phyloP scores from a whole-genome alignment of 1,140 invertebrate genomes.

The Apolygus lucorum region DNA sequence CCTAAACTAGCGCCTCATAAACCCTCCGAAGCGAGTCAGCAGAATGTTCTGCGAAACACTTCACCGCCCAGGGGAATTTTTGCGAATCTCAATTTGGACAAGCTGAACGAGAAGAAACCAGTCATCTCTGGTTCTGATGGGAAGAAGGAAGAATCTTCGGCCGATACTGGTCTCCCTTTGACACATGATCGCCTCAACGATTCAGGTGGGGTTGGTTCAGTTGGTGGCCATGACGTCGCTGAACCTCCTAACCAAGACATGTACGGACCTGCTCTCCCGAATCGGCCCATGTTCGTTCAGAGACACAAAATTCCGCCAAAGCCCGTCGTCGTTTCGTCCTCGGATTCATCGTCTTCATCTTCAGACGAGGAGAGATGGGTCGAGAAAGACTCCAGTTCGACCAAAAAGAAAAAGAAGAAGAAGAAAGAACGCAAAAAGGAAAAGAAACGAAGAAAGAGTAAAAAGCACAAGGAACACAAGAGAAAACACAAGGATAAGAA shows the following conservation, averaged over 20 bases:
- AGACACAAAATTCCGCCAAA: slow-evolving; percentile 19
- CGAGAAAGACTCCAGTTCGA: slow-evolving; percentile 39
- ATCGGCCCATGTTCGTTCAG: slow-evolving; percentile 34
- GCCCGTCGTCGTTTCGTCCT: slow-evolving; percentile 32
- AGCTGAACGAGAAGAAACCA: slow-evolving; percentile 26
- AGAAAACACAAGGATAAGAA: slow-evolving; percentile 29
- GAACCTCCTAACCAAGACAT: slow-evolving; percentile 7
- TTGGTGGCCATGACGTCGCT: slow-evolving; percentile 17
- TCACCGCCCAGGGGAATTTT: slow-evolving; percentile 65
- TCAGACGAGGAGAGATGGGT: slow-evolving; percentile 39
- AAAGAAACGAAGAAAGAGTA: slow-evolving; percentile 37
- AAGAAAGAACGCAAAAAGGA: slow-evolving; percentile 35
- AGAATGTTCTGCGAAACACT: slow-evolving; percentile 49
- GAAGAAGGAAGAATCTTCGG: slow-evolving; percentile 21
- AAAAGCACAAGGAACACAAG: slow-evolving; percentile 35
- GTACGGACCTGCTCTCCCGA: slow-evolving; percentile 24
- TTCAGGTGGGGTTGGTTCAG: slow-evolving; percentile 23
- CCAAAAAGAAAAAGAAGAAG: slow-evolving; percentile 42
- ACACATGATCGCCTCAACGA: not conserved
- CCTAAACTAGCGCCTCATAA: too few species aligned
- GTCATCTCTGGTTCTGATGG: too few species aligned
- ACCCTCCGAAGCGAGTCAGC: slow-evolving; percentile 34
- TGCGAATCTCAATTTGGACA: slow-evolving; percentile 58
- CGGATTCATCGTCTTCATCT: slow-evolving; percentile 8
- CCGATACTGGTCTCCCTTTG: too few species aligned